phyloP scores from a whole-genome alignment of 2,888 invertebrate species.

The Dascillus cervinus region DNA sequence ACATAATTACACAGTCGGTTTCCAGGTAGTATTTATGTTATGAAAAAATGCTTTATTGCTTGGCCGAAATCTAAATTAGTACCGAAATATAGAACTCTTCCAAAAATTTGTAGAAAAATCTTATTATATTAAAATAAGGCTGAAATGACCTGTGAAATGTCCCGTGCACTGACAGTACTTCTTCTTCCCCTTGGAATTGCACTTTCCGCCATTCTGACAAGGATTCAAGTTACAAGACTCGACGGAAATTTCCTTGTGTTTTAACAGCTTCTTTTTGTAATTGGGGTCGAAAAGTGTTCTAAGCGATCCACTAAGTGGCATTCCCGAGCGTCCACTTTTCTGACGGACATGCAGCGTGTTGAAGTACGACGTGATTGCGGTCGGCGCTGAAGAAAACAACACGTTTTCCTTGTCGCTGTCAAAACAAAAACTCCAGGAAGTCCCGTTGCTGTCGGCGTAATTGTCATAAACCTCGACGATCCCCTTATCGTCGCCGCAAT shows the following conservation, averaged over 20 bases:
- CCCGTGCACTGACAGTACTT: conserved; percentile 63
- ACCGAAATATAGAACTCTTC: no score
- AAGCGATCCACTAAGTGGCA: conserved; percentile 55
- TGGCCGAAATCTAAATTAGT: no score
- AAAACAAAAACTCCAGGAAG: conserved; percentile 59
- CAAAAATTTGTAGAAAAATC: no score
- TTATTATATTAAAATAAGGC: no score
- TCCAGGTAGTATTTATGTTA: no score
- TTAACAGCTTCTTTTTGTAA: conserved; percentile 56
- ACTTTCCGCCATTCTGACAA: conserved; percentile 63
- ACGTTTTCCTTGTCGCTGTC: conserved; percentile 31
- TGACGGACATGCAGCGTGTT: conserved; percentile 58
- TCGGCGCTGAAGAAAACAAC: conserved; percentile 36
- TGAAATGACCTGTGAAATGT: conserved; percentile 67
- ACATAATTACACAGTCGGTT: no score
- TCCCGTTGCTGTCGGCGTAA: conserved; percentile 64
- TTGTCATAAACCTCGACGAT: conserved; percentile 50
- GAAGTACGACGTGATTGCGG: conserved; percentile 60
- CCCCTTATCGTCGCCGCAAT: conserved; percentile 23
- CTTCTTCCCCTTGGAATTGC: conserved; percentile 50
- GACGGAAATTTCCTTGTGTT: conserved; percentile 50
- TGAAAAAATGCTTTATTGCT: no score
- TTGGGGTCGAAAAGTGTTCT: conserved; percentile 55
- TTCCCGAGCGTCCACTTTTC: conserved; percentile 39
- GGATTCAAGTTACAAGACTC: conserved; percentile 69